Evolutionary conservation across 1,140 invertebrate genomes (phyloP).

Genomic region (Caenorhabditis remanei): DNA sequence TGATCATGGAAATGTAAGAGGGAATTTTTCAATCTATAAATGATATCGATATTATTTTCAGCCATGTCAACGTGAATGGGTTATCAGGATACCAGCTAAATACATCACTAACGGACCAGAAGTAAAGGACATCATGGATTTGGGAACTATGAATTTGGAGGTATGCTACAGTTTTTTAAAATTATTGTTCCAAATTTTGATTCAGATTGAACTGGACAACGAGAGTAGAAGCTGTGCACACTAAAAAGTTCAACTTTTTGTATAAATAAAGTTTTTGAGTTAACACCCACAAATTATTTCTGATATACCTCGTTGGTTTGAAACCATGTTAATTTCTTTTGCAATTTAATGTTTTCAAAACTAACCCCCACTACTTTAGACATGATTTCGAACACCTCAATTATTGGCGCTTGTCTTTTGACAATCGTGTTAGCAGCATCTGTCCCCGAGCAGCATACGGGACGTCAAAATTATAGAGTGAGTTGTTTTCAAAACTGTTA

Average conservation of each 20-base stretch:
- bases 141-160: slow-evolving; percentile 77
- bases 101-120: slow-evolving; percentile 72
- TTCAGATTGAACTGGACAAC: slow-evolving; percentile 76
- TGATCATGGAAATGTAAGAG: slow-evolving; percentile 66
- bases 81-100: slow-evolving; percentile 76
- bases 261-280: background rate
- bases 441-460: slow-evolving; percentile 72
- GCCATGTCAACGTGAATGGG: slow-evolving; percentile 77
- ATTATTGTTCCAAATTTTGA: background rate
- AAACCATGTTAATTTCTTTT: background rate
- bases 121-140: slow-evolving; percentile 69
- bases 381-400: slow-evolving; percentile 15
- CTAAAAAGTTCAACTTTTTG: background rate
- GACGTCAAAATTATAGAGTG: slow-evolving; percentile 74
- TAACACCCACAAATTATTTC: background rate
- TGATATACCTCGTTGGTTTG: background rate
- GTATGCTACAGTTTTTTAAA: background rate
- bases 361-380: slow-evolving; percentile 16
- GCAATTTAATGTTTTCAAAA: slow-evolving; percentile 36
- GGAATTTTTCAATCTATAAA: background rate
- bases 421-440: slow-evolving; percentile 56
- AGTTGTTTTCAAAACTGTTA: background rate
- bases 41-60: slow-evolving; percentile 56
- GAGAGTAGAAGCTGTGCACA: slow-evolving; percentile 72
- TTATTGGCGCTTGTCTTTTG: background rate